These are phyloP conservation scores for Psilopogon haemacephalus DNA, from an alignment of 2,113 vertebrate genomes.

Conservation along the genomic window DNA sequence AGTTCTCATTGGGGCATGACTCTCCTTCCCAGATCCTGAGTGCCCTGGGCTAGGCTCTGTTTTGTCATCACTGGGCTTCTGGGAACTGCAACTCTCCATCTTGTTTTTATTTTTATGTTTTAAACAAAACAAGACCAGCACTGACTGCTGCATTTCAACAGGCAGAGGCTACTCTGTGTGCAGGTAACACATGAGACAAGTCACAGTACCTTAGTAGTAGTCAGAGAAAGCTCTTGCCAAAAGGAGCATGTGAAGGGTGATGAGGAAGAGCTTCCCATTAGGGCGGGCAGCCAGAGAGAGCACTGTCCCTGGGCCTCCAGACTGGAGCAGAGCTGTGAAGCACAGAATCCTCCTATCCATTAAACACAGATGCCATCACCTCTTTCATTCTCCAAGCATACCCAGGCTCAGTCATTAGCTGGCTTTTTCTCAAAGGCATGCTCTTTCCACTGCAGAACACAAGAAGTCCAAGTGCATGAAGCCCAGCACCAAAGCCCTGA, in stretches of 20 bases:
- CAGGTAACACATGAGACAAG: neutral
- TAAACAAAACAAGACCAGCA: neutral
- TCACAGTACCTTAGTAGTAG: neutral
- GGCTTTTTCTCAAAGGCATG: neutral
- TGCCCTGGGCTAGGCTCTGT: neutral
- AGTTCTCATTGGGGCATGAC: fast-evolving
- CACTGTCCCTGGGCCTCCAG: neutral
- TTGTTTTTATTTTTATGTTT: neutral
- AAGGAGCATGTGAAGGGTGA: neutral
- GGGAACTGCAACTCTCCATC: neutral
- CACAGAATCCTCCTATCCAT: neutral
- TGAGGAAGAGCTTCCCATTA: neutral
- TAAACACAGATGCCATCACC: neutral
- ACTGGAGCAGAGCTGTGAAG: neutral
- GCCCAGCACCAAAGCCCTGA: neutral
- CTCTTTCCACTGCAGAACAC: neutral
- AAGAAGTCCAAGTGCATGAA: neutral
- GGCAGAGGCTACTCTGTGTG: neutral
- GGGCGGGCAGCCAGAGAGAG: neutral
- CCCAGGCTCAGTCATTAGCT: neutral
- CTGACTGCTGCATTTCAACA: neutral
- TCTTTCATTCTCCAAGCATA: neutral
- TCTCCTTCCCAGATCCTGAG: neutral
- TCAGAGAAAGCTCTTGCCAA: neutral
- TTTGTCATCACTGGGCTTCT: neutral